Evolutionary conservation across 2,888 invertebrate genomes (phyloP).

Genomic region (Lasioglossum villosulum): DNA sequence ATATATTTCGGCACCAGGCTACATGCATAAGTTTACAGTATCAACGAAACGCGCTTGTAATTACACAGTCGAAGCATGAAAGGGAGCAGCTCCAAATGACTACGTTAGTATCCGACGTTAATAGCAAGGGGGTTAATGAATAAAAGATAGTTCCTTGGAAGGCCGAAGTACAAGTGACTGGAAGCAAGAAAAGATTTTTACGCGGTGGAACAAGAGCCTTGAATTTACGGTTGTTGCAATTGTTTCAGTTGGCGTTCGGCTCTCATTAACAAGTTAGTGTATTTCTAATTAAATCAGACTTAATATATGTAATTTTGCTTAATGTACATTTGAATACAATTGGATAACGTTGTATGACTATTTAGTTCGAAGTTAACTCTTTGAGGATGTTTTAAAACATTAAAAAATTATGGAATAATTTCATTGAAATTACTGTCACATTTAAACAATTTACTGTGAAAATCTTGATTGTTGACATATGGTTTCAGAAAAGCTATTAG

Average conservation of each 20-base stretch:
- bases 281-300: background rate
- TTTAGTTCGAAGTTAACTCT: too few relatives aligned
- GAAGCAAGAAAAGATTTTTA: slow-evolving; percentile 16
- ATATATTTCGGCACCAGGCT: background rate
- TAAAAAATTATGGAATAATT: too few relatives aligned
- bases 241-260: background rate
- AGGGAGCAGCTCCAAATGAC: slow-evolving; percentile 39
- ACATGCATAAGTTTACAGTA: slow-evolving; percentile 37
- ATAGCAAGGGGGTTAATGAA: slow-evolving; percentile 39
- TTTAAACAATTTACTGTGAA: too few relatives aligned
- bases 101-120: slow-evolving; percentile 35
- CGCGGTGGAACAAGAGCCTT: background rate
- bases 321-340: too few relatives aligned
- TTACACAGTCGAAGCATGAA: slow-evolving; percentile 37
- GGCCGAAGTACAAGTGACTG: slow-evolving; percentile 30
- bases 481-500: too few relatives aligned
- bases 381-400: too few relatives aligned
- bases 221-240: background rate
- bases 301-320: too few relatives aligned
- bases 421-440: too few relatives aligned
- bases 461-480: too few relatives aligned
- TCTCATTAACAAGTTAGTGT: background rate
- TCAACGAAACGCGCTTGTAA: slow-evolving; percentile 33
- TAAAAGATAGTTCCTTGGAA: slow-evolving; percentile 52
- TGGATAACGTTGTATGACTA: too few relatives aligned